These are phyloP conservation scores for Hyperoplus immaculatus DNA, from an alignment of 2,797 vertebrate species.

Conservation along the genomic window DNA sequence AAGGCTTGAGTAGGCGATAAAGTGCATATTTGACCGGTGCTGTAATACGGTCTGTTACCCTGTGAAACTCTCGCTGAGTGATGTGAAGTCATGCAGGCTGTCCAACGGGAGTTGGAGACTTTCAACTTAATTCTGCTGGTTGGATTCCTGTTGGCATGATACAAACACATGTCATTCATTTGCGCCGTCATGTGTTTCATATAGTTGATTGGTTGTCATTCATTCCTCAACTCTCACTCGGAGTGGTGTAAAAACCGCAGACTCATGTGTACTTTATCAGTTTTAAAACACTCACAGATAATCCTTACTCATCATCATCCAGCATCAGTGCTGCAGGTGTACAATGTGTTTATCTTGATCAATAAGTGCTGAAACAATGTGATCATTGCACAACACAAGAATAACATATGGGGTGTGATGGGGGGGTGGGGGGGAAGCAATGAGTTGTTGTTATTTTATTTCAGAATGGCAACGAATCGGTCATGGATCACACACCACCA, in stretches of 20 bases:
- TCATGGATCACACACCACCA: slow-evolving; percentile 9
- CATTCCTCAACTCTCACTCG: slow-evolving; percentile 9
- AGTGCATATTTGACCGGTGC: slow-evolving; percentile 80
- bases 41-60: slow-evolving; percentile 75
- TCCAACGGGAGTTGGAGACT: slow-evolving; percentile 39
- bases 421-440: background rate
- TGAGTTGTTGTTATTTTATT: slow-evolving; percentile 26
- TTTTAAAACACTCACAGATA: slow-evolving; percentile 17
- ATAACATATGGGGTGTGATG: background rate
- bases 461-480: background rate
- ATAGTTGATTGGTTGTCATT: slow-evolving; percentile 18
- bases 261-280: background rate
- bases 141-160: slow-evolving; percentile 41
- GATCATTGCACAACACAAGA: background rate
- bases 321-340: background rate
- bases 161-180: slow-evolving; percentile 47
- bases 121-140: slow-evolving; percentile 16
- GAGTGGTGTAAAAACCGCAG: background rate
- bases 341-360: background rate
- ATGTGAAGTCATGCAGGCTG: slow-evolving; percentile 64
- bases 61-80: slow-evolving; percentile 64
- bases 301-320: slow-evolving; percentile 2
- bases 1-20: slow-evolving; percentile 78
- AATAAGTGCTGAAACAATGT: background rate
- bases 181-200: slow-evolving; percentile 40